phyloP scores from a whole-genome alignment of 2,797 vertebrate genomes.

The Phataginus tetradactyla region DNA sequence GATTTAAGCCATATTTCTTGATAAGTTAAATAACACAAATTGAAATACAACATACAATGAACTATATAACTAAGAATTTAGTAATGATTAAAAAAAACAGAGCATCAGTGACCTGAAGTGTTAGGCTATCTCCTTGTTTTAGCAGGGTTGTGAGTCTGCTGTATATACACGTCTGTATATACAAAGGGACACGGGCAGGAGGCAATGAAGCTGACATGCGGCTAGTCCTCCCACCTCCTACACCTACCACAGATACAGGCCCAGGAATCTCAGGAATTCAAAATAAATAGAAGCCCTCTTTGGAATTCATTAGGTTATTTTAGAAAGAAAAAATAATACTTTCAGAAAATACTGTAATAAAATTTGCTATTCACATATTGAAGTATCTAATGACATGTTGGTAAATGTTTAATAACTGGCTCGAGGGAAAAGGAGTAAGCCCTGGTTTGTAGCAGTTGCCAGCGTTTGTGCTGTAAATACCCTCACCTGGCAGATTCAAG shows the following conservation, averaged over 20 bases:
- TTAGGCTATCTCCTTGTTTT: neutral
- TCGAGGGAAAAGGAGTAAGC: neutral
- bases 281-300: neutral
- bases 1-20: neutral
- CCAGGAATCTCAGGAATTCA: conserved; percentile 15
- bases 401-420: neutral
- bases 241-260: neutral
- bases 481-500: neutral
- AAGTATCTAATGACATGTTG: neutral
- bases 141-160: neutral
- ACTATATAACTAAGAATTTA: neutral
- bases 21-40: conserved; percentile 6
- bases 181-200: neutral
- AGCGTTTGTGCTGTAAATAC: neutral
- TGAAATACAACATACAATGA: neutral
- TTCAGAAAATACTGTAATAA: neutral
- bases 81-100: neutral
- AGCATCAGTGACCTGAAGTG: neutral
- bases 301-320: neutral
- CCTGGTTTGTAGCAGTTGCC: neutral
- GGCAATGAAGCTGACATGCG: neutral
- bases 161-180: neutral
- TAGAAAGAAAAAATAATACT: neutral
- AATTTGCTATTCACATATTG: neutral
- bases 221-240: neutral